Conservation (phyloP, 1,140 invertebrate species). For the Solen grandis region DNA sequence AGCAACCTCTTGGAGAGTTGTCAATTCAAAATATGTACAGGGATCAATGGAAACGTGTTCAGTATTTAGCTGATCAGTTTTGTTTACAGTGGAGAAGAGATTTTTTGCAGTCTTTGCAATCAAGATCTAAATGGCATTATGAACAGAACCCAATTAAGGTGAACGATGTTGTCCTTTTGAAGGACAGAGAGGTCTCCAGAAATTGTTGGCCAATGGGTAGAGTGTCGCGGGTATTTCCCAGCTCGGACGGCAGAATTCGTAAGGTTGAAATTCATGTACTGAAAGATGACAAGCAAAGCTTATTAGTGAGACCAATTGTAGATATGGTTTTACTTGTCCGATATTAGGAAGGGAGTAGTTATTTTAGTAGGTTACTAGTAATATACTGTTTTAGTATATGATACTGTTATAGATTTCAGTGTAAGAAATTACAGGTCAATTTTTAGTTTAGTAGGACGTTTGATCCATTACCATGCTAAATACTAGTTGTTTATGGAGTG, state of each 20-base stretch:
- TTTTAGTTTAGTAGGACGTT: no score
- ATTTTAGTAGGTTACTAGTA: no score
- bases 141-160: not conserved
- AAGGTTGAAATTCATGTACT: conserved; percentile 24
- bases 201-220: conserved; percentile 11
- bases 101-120: conserved; percentile 51
- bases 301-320: conserved; percentile 9
- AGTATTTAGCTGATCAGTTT: conserved; percentile 51
- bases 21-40: conserved; percentile 53
- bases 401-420: no score
- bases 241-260: conserved; percentile 2
- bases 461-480: no score
- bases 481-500: no score
- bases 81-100: conserved; percentile 49
- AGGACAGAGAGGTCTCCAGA: not conserved
- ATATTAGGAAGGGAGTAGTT: conserved; percentile 20
- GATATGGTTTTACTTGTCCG: conserved; percentile 8
- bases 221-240: not conserved
- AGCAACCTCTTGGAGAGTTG: not conserved
- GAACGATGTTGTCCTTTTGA: conserved; percentile 55
- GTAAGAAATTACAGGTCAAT: no score
- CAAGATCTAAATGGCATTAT: conserved; percentile 37
- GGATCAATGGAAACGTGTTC: conserved; percentile 60
- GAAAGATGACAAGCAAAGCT: conserved; percentile 4
- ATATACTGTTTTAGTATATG: no score